Percentiles rank a stretch among this genome's conserved stretches.
These are phyloP conservation scores for Eubasilissa regina DNA, from an alignment of 1,140 invertebrate species.

Conservation along the genomic window DNA sequence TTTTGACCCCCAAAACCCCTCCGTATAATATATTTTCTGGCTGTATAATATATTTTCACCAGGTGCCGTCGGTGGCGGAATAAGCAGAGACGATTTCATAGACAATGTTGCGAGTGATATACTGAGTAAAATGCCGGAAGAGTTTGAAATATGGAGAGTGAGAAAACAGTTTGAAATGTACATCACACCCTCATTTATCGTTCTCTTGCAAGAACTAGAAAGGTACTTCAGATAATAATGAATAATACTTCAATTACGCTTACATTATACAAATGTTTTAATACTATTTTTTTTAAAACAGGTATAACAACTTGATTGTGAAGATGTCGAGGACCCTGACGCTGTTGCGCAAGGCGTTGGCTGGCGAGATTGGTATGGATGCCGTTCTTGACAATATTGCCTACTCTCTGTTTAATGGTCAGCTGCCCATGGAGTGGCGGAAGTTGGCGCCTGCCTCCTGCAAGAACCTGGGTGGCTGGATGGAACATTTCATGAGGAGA, in stretches of 20 bases:
- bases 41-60: neutral
- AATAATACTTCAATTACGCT: neutral
- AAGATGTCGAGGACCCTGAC: constrained; percentile 81
- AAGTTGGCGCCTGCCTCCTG: constrained; percentile 86
- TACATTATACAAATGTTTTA: neutral
- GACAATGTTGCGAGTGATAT: constrained; percentile 85
- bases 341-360: constrained; percentile 84
- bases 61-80: constrained; percentile 26
- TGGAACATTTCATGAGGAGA: constrained; percentile 84
- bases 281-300: neutral
- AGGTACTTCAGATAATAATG: constrained; percentile 64
- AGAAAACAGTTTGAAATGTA: constrained; percentile 82
- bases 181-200: constrained; percentile 86
- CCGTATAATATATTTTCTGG: too few species aligned
- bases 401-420: constrained; percentile 86
- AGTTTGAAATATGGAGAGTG: constrained; percentile 85
- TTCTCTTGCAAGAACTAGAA: constrained; percentile 91
- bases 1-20: too few species aligned
- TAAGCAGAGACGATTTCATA: constrained; percentile 86
- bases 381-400: constrained; percentile 86
- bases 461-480: constrained; percentile 89
- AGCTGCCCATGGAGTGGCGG: constrained; percentile 86
- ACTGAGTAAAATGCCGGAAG: constrained; percentile 80
- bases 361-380: constrained; percentile 94
- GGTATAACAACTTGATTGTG: constrained; percentile 84